Conservation (phyloP, 2,113 vertebrate genomes). For the Brachionichthys hirsutus region DNA sequence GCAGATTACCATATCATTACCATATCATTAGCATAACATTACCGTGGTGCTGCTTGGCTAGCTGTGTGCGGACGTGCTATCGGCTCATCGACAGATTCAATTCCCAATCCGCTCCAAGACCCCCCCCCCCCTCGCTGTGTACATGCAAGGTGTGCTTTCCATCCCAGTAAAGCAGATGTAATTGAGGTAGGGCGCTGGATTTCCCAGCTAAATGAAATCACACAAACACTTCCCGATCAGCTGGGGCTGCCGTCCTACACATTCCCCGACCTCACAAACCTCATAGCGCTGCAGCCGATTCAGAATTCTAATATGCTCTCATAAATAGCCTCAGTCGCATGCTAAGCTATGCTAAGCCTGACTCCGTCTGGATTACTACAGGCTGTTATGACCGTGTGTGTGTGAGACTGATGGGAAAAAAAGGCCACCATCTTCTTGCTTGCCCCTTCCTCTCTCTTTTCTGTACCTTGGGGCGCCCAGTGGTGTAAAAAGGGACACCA, state of each 20-base stretch:
- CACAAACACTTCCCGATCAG: slow-evolving; percentile 59
- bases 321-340: slow-evolving; percentile 60
- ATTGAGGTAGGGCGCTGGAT: slow-evolving; percentile 73
- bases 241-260: slow-evolving; percentile 51
- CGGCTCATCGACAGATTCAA: slow-evolving; percentile 75
- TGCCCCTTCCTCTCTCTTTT: slow-evolving; percentile 43
- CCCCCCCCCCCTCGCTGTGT: slow-evolving; percentile 24
- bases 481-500: slow-evolving; percentile 62
- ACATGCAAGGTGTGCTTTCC: slow-evolving; percentile 67
- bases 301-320: slow-evolving; percentile 62
- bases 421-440: slow-evolving; percentile 53
- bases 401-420: slow-evolving; percentile 18
- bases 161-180: slow-evolving; percentile 72
- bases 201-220: slow-evolving; percentile 74
- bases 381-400: slow-evolving; percentile 48
- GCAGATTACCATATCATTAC: slow-evolving; percentile 79
- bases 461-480: slow-evolving; percentile 56
- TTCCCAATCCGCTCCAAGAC: slow-evolving; percentile 55
- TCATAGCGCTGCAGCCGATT: slow-evolving; percentile 42
- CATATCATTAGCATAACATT: slow-evolving; percentile 80
- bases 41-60: slow-evolving; percentile 69
- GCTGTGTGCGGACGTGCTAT: slow-evolving; percentile 71
- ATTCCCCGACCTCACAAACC: slow-evolving; percentile 51
- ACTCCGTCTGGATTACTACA: slow-evolving; percentile 55
- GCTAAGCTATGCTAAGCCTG: slow-evolving; percentile 64